Evolutionary conservation across 2,888 invertebrate genomes (phyloP).

Genomic region (Empis stercorea): DNA sequence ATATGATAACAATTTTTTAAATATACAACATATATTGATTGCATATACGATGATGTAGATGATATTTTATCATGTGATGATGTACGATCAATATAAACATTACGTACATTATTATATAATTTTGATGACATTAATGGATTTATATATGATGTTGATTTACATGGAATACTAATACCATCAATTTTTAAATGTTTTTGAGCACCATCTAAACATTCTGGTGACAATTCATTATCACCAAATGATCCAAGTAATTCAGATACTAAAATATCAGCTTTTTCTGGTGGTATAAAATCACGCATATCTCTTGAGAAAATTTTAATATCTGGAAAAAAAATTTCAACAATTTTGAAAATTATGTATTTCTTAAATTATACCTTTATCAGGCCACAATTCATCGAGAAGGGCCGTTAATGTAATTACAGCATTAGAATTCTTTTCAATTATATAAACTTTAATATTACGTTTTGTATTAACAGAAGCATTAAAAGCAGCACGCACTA

Average conservation of each 20-base stretch:
- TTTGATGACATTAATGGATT: slow-evolving; percentile 87
- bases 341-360: background rate
- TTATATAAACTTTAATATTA: slow-evolving; percentile 75
- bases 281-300: slow-evolving; percentile 70
- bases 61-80: slow-evolving; percentile 24
- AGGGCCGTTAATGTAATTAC: slow-evolving; percentile 68
- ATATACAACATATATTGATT: slow-evolving; percentile 90
- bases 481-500: slow-evolving; percentile 78
- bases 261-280: slow-evolving; percentile 85
- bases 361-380: slow-evolving; percentile 34
- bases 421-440: slow-evolving; percentile 97
- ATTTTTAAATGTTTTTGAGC: slow-evolving; percentile 74
- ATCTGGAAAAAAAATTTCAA: slow-evolving; percentile 19
- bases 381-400: slow-evolving; percentile 64
- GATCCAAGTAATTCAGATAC: slow-evolving; percentile 93
- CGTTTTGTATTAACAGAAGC: slow-evolving; percentile 58
- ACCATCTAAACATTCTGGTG: slow-evolving; percentile 95
- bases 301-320: slow-evolving; percentile 73
- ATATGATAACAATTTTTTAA: slow-evolving; percentile 33
- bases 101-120: slow-evolving; percentile 62
- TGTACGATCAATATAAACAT: slow-evolving; percentile 19
- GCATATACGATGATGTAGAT: slow-evolving; percentile 31
- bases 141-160: slow-evolving; percentile 77
- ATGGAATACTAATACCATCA: slow-evolving; percentile 85
- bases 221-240: slow-evolving; percentile 97